Base-by-base conservation (phyloP, 2,888 invertebrate genomes). In the Thymelicus acteon region DNA sequence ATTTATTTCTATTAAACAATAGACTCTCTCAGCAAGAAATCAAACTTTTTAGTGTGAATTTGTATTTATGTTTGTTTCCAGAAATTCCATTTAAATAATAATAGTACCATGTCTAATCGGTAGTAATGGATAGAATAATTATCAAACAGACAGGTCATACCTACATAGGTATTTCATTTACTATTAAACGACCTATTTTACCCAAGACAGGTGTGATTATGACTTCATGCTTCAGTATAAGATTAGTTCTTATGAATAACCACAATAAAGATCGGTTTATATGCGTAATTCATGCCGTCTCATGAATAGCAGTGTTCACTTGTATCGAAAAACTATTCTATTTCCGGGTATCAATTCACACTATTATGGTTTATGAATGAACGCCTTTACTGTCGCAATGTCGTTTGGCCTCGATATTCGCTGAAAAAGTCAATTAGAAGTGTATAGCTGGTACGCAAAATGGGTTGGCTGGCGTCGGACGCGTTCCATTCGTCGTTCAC, bases 361-460 rank as follows among this genome's bases (percentile, higher is more conserved):
- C 64, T 70, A 89, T 90, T 63, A 69, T 63, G 54, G 37, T 82
- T 68, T 60, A 48, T 65, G 72, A 67, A 67, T 71, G 70, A 48
- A 60, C 67, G 63, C 71, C 63, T 67, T 68, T 70, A 72, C 67
- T 72, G 72, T 69, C 61, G 58, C 75, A 72, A 76, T 77, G 78
- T 75, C 76, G 77, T 79, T 79, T 79, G 78, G 78, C 74, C 73
- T 72, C 75, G 75, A 81, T 80, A 82, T 83, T 81, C 79, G 83
- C 85, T 85, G 83, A 85, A 85, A 90, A 90, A 88, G 86, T 87
- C 88, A 89, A 92, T 92, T 91, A 91, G 85, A 85, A 85, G 85
- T 82, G 81, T 79, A 80, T 84, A 87, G 84, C 82, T 82, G 80
- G 80, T 76, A 72, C 76, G 75, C 79, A 80, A 91, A 92, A 92